A percentile compares a stretch with the other conserved stretches of the same genome.
Conservation (phyloP, 2,797 vertebrate species). For the Eremophila alpestris region DNA sequence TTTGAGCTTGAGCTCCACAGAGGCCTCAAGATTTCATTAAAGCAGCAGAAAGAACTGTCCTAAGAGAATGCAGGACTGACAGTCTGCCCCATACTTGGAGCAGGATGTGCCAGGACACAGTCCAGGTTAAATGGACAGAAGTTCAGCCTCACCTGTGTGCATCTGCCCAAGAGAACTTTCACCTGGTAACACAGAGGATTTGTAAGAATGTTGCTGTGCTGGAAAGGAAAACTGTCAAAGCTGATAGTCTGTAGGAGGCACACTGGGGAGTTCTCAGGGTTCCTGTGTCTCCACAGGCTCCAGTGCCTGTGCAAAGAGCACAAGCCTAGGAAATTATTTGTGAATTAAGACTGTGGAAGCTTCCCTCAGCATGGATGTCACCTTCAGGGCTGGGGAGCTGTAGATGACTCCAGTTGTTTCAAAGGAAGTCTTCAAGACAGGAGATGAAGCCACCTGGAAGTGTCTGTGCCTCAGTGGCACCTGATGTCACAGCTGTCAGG, state of each 20-base stretch:
- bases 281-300: not conserved
- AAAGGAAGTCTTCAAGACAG: not conserved
- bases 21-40: not conserved
- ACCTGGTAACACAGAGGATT: not conserved
- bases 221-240: not conserved
- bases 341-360: not conserved
- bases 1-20: not conserved
- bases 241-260: not conserved
- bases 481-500: not conserved
- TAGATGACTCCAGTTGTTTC: not conserved
- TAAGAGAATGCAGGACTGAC: not conserved
- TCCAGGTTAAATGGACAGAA: not conserved
- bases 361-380: not conserved
- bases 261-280: rapidly evolving
- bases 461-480: not conserved
- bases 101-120: not conserved
- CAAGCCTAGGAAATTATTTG: not conserved
- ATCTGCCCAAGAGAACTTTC: not conserved
- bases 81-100: not conserved
- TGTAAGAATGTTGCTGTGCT: not conserved
- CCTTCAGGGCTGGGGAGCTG: not conserved
- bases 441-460: not conserved
- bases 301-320: not conserved
- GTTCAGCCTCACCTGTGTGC: not conserved
- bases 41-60: not conserved